A percentile compares a stretch with the other conserved stretches of the same genome.
Conservation (phyloP, 2,113 vertebrate genomes). For the Chaetura pelagica region DNA sequence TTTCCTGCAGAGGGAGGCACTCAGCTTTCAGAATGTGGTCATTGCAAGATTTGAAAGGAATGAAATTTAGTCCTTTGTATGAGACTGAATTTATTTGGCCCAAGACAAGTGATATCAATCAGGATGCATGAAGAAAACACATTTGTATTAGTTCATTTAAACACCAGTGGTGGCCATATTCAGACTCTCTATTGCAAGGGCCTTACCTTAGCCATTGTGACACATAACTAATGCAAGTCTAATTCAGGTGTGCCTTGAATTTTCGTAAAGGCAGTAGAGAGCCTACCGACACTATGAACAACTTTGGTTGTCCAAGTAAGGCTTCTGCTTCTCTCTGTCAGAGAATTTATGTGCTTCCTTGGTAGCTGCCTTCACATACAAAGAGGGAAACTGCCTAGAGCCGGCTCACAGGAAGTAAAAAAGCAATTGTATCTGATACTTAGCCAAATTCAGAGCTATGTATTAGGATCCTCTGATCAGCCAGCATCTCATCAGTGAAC, state of each 20-base stretch:
- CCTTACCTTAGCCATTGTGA: not conserved
- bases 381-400: not conserved
- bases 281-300: not conserved
- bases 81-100: not conserved
- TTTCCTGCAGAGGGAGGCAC: not conserved
- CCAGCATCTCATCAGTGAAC: not conserved
- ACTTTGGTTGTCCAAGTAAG: not conserved
- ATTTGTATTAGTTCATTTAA: not conserved
- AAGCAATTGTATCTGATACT: rapidly evolving
- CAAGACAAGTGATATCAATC: not conserved
- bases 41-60: not conserved
- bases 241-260: not conserved
- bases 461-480: not conserved
- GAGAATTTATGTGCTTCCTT: not conserved
- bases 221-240: not conserved
- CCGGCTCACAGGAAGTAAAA: not conserved
- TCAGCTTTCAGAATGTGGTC: not conserved
- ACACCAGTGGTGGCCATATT: not conserved
- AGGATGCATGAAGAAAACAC: not conserved
- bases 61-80: not conserved
- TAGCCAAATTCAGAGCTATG: not conserved
- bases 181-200: not conserved
- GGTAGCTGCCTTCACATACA: not conserved
- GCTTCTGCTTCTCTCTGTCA: not conserved
- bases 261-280: not conserved